Evolutionary conservation across 1,140 invertebrate species (phyloP).

Genomic region (Rhagoletis pomonella): DNA sequence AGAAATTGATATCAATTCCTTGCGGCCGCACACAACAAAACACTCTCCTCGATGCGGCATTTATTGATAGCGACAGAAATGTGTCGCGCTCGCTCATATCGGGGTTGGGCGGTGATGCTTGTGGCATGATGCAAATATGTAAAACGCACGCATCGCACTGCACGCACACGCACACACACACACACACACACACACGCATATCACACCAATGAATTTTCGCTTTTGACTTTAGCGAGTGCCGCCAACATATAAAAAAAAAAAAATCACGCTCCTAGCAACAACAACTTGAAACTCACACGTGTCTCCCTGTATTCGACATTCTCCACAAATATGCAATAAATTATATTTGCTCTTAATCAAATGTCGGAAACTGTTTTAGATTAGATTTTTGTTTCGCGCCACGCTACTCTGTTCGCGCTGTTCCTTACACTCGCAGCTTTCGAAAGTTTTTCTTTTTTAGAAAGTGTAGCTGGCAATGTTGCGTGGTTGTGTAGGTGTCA

Average conservation of each 20-base stretch:
- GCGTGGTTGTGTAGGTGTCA: constrained; percentile 24
- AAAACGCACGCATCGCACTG: background rate
- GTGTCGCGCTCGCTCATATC: background rate
- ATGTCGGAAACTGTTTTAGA: constrained; percentile 42
- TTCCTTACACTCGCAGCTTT: background rate
- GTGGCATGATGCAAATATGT: constrained; percentile 37
- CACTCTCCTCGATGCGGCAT: background rate
- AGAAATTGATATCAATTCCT: background rate
- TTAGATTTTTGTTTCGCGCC: constrained; percentile 21
- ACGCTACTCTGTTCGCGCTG: background rate
- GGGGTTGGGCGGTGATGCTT: constrained; percentile 10
- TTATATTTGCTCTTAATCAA: constrained; percentile 52
- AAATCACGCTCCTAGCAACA: background rate
- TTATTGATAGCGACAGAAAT: constrained; percentile 51
- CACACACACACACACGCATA: too few species aligned
- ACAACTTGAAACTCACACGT: background rate
- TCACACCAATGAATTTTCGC: constrained; percentile 11
- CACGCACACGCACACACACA: background rate
- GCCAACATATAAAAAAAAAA: background rate
- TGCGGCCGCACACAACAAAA: background rate
- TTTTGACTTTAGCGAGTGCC: background rate
- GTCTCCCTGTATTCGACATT: background rate
- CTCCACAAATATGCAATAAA: constrained; percentile 38
- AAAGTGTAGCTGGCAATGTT: background rate
- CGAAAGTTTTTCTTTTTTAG: constrained; percentile 49